Base-by-base conservation (phyloP, 1,140 invertebrate genomes). In the Tribolium castaneum region DNA sequence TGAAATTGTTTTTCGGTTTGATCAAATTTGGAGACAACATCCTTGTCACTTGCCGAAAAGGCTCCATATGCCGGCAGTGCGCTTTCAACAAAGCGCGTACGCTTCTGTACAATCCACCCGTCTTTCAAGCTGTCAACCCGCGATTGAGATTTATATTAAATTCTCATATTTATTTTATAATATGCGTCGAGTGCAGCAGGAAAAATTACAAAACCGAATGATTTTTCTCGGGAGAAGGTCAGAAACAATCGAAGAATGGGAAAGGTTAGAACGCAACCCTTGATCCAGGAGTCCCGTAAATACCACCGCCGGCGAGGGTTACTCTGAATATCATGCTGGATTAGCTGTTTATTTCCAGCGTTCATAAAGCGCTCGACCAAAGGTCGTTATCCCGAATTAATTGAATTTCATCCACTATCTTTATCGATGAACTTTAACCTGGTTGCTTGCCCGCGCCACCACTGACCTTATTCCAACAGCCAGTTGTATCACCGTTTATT, bases 261-360 rank as follows among this genome's bases (percentile, higher is more conserved):
- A 66, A 66, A 66, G 59, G 59, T 66, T 66, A 39, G 25, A 39
- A 66, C 30, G 6, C 25, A 66, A 1, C 9, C 59, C 30, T 35
- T 66, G 30, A 66, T 66, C 59, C 30, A 14, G 59, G 4, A 39
- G 30, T 66, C 7, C 59, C 30, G 59, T 66, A 66, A 66, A 66
- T 66, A 66, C 59, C 59, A 66, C 30, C 30, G 59, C 59, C 59
- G 30, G 59, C 59, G 59, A 66, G 59, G 59, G 59, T 66, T 66
- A 35, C 7, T 66, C 59, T 35, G 59, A 66, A 66, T 66, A 66
- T 66, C 59, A 66, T 59, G 59, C n/a, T 35, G 30, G 59, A 66
- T 66, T 66, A 66, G 59, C 30, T 66, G 59, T 66, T 66, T 66
- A 66, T 66, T 66, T 66, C 59, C 59, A 66, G 22, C 59, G 59